Conservation (phyloP, 2,113 vertebrate genomes). For the Herpetotheres cachinnans region DNA sequence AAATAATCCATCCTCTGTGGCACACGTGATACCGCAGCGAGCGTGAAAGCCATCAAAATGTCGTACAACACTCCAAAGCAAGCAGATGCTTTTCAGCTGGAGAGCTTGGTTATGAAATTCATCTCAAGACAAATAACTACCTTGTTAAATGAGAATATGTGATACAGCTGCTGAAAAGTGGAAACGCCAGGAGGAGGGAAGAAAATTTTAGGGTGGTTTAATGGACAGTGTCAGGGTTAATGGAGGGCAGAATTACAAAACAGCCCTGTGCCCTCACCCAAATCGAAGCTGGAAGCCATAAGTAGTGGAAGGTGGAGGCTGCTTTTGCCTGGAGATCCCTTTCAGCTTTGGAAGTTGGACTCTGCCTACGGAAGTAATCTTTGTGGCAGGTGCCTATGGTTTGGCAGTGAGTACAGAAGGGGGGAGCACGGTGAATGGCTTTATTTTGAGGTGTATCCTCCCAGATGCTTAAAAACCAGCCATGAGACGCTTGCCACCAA, state of each 20-base stretch:
- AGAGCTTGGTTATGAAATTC: background rate
- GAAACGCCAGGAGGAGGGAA: background rate
- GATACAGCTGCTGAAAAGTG: background rate
- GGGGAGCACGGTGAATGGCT: background rate
- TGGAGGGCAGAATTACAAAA: background rate
- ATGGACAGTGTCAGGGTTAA: background rate
- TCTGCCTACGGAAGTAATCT: background rate
- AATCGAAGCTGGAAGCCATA: background rate
- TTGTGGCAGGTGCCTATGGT: background rate
- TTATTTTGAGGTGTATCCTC: background rate
- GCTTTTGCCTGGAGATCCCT: background rate
- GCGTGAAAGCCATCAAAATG: background rate
- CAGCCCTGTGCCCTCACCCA: background rate
- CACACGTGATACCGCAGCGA: background rate
- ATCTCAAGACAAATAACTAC: background rate
- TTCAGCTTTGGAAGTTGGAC: background rate
- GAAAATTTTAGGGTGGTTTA: background rate
- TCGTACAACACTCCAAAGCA: background rate
- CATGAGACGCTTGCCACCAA: background rate
- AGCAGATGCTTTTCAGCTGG: constrained; percentile 6
- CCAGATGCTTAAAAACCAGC: background rate
- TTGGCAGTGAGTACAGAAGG: background rate
- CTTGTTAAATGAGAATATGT: background rate
- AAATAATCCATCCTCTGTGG: background rate
- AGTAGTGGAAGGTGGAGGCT: background rate